A percentile compares a stretch with the other conserved stretches of the same genome.
Evolutionary conservation across 1,140 invertebrate genomes (phyloP).

Genomic region (Drosophila baimaii): DNA sequence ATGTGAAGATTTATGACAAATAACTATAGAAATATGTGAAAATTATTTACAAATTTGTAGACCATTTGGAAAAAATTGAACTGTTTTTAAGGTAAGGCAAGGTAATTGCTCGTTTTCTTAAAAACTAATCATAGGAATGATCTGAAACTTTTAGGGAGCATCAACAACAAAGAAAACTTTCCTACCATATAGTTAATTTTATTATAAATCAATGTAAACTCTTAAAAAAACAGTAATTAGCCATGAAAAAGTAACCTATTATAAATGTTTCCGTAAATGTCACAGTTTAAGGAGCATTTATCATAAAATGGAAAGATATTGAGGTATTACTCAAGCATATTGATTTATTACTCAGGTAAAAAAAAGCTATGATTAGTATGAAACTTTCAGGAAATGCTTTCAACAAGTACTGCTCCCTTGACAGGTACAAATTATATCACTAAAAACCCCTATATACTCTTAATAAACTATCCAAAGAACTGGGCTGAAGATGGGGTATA

Average conservation of each 20-base stretch:
- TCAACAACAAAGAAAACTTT: background rate
- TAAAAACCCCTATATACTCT: background rate
- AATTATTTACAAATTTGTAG: background rate
- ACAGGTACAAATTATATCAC: background rate
- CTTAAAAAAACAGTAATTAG: background rate
- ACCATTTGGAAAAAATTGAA: background rate
- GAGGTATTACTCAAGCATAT: background rate
- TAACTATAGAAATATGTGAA: background rate
- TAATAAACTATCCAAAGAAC: background rate
- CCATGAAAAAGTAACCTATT: too few species aligned
- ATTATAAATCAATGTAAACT: background rate
- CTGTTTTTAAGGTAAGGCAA: too few species aligned
- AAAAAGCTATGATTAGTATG: too few species aligned
- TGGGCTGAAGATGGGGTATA: too few species aligned
- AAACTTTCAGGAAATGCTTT: too few species aligned
- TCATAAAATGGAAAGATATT: background rate
- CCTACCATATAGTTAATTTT: background rate
- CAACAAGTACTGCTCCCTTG: too few species aligned
- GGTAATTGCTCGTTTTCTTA: background rate
- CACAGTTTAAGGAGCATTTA: background rate
- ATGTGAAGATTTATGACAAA: background rate
- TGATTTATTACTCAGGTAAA: too few species aligned
- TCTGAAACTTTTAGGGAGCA: background rate
- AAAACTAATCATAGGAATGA: background rate
- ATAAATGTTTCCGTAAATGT: background rate